Base-by-base conservation (phyloP, 2,888 invertebrate genomes). In the Chymomyza amoena region DNA sequence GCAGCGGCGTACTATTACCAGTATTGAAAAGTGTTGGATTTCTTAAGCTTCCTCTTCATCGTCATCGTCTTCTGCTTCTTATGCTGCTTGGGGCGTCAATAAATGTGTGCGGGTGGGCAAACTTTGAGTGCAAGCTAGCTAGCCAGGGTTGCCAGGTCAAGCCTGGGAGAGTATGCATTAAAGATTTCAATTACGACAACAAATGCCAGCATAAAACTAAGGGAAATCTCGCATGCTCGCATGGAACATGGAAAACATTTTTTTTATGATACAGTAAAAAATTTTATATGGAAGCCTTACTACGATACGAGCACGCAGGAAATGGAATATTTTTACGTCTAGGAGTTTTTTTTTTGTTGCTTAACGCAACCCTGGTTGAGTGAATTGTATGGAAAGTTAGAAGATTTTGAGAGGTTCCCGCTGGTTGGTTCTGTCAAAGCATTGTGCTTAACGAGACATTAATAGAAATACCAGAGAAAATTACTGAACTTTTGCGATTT, bases 21-120 rank as follows among this genome's bases (percentile, higher is more conserved):
- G 39, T 45, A 45, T 45, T 45, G 39, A 45, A 45, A 45, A 45
- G 39, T 45, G 39, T 45, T 45, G 39, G 13, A 45, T 45, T 45
- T 45, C 39, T 45, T 45, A 13, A 45, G 32, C 9, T 32, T 32
- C 32, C 32, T 32, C 39, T 45, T 45, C 39, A 13, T 13, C 39
- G 10, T 13, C 39, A 13, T 45, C 1, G 2, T 10, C 39, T 45
- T 10, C 39, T 13, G 39, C 39, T 10, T 45, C 7, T 15, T 45
- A 10, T 45, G 13, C 63, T 66, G 45, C 64, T 70, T 61, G 62
- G 57, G 76, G 78, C 78, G 80, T 83, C 87, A 80, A 83, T 87
- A 87, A 87, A 80, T 85, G 85, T 71, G 60, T 59, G 66, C 57
- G 66, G 51, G 75, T 45, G 39, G 39, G 66, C 70, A 62, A 71